Evolutionary conservation across 2,113 vertebrate genomes (phyloP), one percentile per base, ranked within the genome.

Genomic region (Prunella himalayana): DNA sequence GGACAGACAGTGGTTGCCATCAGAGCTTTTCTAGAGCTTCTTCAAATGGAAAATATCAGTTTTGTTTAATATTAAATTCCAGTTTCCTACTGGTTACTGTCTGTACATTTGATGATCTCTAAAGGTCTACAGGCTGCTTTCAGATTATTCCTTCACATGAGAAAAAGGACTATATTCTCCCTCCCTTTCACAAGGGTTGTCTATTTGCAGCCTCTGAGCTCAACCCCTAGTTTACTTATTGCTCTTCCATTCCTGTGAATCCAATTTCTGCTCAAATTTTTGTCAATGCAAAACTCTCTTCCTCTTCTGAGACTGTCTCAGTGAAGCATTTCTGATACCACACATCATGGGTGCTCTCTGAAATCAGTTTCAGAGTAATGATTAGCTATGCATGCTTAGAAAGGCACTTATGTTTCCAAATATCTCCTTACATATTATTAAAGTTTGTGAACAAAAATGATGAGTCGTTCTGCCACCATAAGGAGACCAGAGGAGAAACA

Each of bases 301-400:
- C 77, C 72, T 57, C 20, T 79, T 90, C 44, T 91, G 90, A 85
- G 54, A 42, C 31, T 27, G 18, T 63, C 76, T 84, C 56, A 69
- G 57, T 0, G 24, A 78, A 90, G 73, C 31, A 49, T 71, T 83
- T 95, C 50, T 42, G 54, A 75, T 42, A 64, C 31, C 68, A 73
- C 50, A 80, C 30, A 50, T 84, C 92, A 81, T 1, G 3, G 54
- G 82, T 88, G 44, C n/a, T 94, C 79, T 88, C 60, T 71, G 82
- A 96, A 94, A 90, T 75, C 78, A 39, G 23, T 85, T 93, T 65
- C 82, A 88, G 64, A 92, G 68, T 53, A 90, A 86, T 51, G 28
- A 90, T 78, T 83, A 1, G 1, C n/a, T 30, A 17, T 37, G n/a
- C 28, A 44, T 35, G 72, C 37, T 90, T 65, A 90, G 56, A 82